These are phyloP conservation scores for Aphodius granarius DNA, from an alignment of 2,888 invertebrate genomes.

Conservation along the genomic window DNA sequence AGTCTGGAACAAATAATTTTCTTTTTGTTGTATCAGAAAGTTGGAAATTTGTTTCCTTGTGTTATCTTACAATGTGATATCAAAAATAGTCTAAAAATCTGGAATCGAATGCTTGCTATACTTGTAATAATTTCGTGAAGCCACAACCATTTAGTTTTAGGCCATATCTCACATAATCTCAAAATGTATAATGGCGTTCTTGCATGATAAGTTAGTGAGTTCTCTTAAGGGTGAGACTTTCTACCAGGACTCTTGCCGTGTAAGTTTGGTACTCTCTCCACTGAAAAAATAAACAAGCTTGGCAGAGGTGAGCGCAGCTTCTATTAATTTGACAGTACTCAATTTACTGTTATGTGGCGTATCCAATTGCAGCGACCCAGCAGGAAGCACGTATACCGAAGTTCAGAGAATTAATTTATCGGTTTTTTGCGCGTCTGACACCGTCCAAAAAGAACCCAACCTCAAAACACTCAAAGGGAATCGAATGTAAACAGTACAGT, in stretches of 20 bases:
- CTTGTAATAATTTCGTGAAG: too few relatives aligned
- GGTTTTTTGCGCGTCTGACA: not conserved
- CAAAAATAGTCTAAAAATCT: too few relatives aligned
- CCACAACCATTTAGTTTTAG: too few relatives aligned
- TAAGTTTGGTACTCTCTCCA: not conserved
- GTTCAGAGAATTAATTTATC: not conserved
- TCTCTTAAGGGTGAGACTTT: not conserved
- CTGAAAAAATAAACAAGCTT: not conserved
- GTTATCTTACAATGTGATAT: too few relatives aligned
- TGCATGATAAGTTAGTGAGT: not conserved
- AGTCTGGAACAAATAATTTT: too few relatives aligned
- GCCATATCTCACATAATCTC: too few relatives aligned
- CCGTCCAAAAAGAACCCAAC: not conserved
- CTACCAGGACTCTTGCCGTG: not conserved
- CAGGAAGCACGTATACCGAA: not conserved
- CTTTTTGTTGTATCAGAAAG: too few relatives aligned
- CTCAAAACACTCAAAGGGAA: not conserved
- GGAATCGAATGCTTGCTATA: too few relatives aligned
- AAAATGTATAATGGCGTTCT: too few relatives aligned
- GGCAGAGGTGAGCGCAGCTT: not conserved
- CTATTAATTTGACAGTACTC: not conserved
- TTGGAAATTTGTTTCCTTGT: too few relatives aligned
- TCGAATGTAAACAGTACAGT: not conserved
- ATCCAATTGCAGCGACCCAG: not conserved
- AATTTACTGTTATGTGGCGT: not conserved